Percentiles rank a stretch among this genome's conserved stretches.
These are phyloP conservation scores for Choristoneura fumiferana DNA, from an alignment of 1,140 invertebrate species.

Conservation along the genomic window DNA sequence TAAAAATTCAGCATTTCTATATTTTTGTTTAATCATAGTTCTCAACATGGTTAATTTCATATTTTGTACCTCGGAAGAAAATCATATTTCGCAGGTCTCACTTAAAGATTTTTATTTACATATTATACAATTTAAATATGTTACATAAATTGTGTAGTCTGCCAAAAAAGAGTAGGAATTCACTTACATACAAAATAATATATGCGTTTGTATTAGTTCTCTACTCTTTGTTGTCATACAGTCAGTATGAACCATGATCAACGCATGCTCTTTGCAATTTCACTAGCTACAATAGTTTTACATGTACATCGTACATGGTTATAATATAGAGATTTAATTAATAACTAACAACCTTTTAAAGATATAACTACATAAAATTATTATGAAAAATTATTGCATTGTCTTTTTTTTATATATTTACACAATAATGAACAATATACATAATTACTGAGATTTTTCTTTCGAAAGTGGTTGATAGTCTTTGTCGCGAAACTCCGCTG, in stretches of 20 bases:
- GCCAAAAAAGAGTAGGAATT: not conserved
- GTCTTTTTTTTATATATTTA: conserved; percentile 52
- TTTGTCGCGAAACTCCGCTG: not conserved
- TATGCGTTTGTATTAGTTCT: too few species aligned
- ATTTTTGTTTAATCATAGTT: conserved; percentile 75
- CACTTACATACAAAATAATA: not conserved
- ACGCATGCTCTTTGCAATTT: conserved; percentile 59
- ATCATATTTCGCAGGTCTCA: conserved; percentile 74
- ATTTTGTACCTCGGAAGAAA: conserved; percentile 78
- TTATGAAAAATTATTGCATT: conserved; percentile 72
- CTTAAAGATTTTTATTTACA: conserved; percentile 72
- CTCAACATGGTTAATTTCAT: conserved; percentile 77
- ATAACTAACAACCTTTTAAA: conserved; percentile 54
- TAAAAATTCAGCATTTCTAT: conserved; percentile 38
- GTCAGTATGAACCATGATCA: conserved; percentile 41
- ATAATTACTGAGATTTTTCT: conserved; percentile 33
- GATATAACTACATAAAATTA: conserved; percentile 49
- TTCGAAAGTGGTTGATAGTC: conserved; percentile 5
- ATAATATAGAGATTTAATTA: conserved; percentile 44
- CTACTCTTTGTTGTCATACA: not conserved
- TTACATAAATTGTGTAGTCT: conserved; percentile 50
- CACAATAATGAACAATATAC: conserved; percentile 52
- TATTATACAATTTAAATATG: conserved; percentile 72
- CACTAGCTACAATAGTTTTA: conserved; percentile 63
- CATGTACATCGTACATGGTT: conserved; percentile 67